Conservation (phyloP, 1,140 invertebrate species). For the Hypothenemus hampei region DNA sequence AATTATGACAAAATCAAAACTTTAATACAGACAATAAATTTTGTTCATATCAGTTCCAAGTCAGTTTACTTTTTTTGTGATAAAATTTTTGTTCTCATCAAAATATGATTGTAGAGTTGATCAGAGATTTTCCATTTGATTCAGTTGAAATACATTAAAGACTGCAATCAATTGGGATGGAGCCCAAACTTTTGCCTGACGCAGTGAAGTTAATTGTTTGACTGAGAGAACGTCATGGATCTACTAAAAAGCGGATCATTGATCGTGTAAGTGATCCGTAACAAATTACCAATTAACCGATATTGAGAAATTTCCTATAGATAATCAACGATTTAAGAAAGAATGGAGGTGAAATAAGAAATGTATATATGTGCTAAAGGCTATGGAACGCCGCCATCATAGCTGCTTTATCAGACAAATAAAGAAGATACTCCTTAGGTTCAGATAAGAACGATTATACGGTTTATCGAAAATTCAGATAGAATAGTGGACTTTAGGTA, state of each 20-base stretch:
- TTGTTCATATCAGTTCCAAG: too few relatives aligned
- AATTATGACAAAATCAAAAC: too few relatives aligned
- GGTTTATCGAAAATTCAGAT: conserved; percentile 16
- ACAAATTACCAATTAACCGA: background rate
- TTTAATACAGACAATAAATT: too few relatives aligned
- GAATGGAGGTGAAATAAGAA: background rate
- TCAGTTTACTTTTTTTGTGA: too few relatives aligned
- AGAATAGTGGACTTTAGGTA: too few relatives aligned
- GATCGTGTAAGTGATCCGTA: conserved; percentile 9
- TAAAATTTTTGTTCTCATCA: too few relatives aligned
- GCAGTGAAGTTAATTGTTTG: conserved; percentile 23
- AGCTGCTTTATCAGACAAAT: conserved; percentile 22
- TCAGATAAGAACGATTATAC: conserved; percentile 19
- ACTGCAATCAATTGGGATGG: conserved; percentile 13
- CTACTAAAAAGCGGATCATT: conserved; percentile 23
- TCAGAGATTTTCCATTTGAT: too few relatives aligned
- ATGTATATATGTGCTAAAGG: conserved; percentile 26
- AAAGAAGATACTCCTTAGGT: conserved; percentile 22
- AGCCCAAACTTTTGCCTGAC: conserved; percentile 22
- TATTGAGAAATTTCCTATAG: background rate
- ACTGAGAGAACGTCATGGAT: conserved; percentile 17
- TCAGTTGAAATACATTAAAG: too few relatives aligned
- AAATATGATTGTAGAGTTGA: too few relatives aligned
- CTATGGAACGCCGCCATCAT: conserved; percentile 20
- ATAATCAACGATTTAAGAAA: background rate